Percentiles rank a stretch among this genome's conserved stretches.
These are phyloP conservation scores for Alcedo quadribrachys DNA, from an alignment of 2,797 vertebrate species.

Conservation along the genomic window DNA sequence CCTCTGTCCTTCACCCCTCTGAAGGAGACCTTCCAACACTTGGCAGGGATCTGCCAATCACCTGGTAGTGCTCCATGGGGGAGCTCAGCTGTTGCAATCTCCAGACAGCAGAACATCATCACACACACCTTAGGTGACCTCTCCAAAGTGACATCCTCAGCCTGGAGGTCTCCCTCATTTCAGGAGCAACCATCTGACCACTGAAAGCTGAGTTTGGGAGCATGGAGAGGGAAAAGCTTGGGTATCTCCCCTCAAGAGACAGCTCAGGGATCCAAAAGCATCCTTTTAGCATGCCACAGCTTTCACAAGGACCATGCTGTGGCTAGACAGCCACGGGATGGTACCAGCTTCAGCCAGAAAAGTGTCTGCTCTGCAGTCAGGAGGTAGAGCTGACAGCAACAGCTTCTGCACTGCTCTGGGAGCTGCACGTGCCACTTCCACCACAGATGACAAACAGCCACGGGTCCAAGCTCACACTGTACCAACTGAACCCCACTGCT, in stretches of 20 bases:
- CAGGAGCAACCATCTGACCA: neutral
- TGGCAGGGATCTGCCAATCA: neutral
- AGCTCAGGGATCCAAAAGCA: neutral
- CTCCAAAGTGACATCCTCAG: neutral
- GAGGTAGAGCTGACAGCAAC: neutral
- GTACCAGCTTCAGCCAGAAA: neutral
- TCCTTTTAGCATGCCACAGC: fast-evolving
- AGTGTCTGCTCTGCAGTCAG: neutral
- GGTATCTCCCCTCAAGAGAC: neutral
- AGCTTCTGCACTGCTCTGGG: fast-evolving
- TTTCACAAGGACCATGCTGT: fast-evolving
- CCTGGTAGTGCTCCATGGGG: fast-evolving
- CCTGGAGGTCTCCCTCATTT: fast-evolving
- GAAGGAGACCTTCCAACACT: neutral
- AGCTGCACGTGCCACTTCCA: neutral
- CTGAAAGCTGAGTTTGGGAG: neutral
- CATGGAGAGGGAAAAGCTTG: neutral
- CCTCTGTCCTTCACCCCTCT: neutral
- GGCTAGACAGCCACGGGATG: fast-evolving
- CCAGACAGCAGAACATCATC: neutral
- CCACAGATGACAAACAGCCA: neutral
- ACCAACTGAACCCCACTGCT: fast-evolving
- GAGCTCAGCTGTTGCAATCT: neutral
- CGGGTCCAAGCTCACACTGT: fast-evolving
- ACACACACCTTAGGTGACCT: neutral